Evolutionary conservation across 2,888 invertebrate species (phyloP), one percentile per base, ranked within the genome.

Genomic region (Orthonevra nobilis): DNA sequence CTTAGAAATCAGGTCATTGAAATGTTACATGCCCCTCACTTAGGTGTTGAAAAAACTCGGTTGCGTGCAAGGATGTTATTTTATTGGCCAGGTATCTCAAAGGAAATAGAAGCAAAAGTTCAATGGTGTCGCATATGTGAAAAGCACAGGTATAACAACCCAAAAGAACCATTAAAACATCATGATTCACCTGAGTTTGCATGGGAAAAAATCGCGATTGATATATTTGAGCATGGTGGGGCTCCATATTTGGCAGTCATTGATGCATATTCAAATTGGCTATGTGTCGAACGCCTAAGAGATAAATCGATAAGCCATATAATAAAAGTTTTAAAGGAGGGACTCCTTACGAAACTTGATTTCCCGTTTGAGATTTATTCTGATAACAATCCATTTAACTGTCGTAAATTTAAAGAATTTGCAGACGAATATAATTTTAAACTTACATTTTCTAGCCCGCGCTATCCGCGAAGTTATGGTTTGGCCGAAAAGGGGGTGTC

Each of bases 31-130:
- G 83, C 81, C 52, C 81, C 83, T 1, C 86, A 86, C 72, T 40
- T 86, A 15, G 86, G 85, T 3, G 83, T 83, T 1, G 82, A 83
- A 44, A 85, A 86, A 81, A 83, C 84, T 46, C 83, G 83, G 70
- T 56, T 82, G 23, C 72, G 83, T 14, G 84, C 84, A 4, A 70
- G 84, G 50, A 81, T 81, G 30, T 17, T 84, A 3, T 84, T 84
- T 68, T 86, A 85, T 58, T 86, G 85, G 85, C 86, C 85, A 12
- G 54, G 83, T 6, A 84, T 85, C 48, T 82, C 83, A 50, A 20
- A 2, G 9, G 84, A 86, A 15, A 83, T 87, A 32, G 83, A 85
- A 46, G 26, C 83, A n/a, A 54, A 52, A 10, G 40, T 82, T 30
- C 10, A 54, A 28, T 7, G 50, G 12, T 82, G 81, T 30, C 68